These are phyloP conservation scores for Andrena hattorfiana DNA, from an alignment of 2,888 invertebrate genomes.

Conservation along the genomic window DNA sequence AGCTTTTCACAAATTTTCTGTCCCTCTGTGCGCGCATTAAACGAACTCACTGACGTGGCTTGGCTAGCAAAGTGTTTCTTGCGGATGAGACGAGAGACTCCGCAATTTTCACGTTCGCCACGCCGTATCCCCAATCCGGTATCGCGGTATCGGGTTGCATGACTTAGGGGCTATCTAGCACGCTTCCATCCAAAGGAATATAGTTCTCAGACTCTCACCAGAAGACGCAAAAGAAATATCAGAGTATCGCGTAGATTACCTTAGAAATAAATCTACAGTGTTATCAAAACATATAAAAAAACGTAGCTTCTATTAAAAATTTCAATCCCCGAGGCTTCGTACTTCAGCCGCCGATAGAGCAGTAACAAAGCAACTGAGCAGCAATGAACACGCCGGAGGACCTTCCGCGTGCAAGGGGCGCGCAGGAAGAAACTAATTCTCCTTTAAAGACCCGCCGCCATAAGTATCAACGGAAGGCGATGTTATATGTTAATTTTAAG, in stretches of 20 bases:
- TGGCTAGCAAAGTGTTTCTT: constrained; percentile 17
- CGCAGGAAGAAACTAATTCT: background rate
- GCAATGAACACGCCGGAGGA: background rate
- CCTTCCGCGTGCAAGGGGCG: background rate
- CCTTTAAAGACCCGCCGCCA: background rate
- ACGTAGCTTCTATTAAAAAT: too few species aligned
- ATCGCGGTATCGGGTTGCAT: too few species aligned
- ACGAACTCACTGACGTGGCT: constrained; percentile 36
- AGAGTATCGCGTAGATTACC: too few species aligned
- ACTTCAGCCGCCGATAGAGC: too few species aligned
- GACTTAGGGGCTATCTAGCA: too few species aligned
- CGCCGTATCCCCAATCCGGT: constrained; percentile 2
- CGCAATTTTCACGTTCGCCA: constrained; percentile 19
- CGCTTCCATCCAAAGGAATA: too few species aligned
- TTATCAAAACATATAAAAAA: too few species aligned
- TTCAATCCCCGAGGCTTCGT: too few species aligned
- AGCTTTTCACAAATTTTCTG: constrained; percentile 51
- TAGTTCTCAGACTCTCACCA: too few species aligned
- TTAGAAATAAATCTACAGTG: too few species aligned
- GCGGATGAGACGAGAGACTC: constrained; percentile 6
- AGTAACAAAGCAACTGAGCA: background rate
- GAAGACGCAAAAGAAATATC: too few species aligned
- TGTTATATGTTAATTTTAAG: constrained; percentile 40
- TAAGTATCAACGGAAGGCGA: constrained; percentile 14
- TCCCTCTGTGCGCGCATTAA: constrained; percentile 29